Evolutionary conservation across 2,888 invertebrate species (phyloP).

Genomic region (Seira musarum): DNA sequence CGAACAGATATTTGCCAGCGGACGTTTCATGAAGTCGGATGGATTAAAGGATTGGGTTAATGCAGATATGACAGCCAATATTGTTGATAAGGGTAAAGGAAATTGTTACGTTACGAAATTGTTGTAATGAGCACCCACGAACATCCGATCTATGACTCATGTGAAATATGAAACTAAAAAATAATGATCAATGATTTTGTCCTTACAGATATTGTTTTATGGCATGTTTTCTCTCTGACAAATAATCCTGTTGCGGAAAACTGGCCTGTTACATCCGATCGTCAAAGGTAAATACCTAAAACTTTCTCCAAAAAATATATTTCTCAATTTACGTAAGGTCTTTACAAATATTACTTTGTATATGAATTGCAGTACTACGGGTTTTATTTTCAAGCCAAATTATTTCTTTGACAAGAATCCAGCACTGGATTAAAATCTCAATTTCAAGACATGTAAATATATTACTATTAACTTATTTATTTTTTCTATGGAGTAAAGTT

Average conservation of each 20-base stretch:
- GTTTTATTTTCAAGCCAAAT: constrained; percentile 39
- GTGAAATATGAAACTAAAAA: too few relatives aligned
- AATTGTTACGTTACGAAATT: constrained; percentile 26
- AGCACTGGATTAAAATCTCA: background rate
- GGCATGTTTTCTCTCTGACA: constrained; percentile 30
- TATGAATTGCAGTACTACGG: constrained; percentile 12
- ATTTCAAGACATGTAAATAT: too few relatives aligned
- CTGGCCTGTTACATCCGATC: constrained; percentile 39
- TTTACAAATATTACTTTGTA: too few relatives aligned
- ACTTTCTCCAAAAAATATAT: constrained; percentile 4
- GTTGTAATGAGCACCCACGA: too few relatives aligned
- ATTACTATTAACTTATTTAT: background rate
- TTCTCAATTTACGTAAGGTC: background rate
- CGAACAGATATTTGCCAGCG: constrained; percentile 45
- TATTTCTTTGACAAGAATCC: constrained; percentile 24
- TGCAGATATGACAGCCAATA: background rate
- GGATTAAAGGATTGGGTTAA: constrained; percentile 44
- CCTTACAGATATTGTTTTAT: constrained; percentile 30
- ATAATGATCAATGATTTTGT: background rate
- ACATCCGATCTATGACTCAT: too few relatives aligned
- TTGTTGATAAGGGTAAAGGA: constrained; percentile 17
- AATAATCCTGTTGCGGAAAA: constrained; percentile 23
- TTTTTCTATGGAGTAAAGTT: too few relatives aligned
- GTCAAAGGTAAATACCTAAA: constrained; percentile 18
- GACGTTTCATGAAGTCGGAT: constrained; percentile 35